Evolutionary conservation across 2,888 invertebrate genomes (phyloP).

Genomic region (Tridacna crocea): DNA sequence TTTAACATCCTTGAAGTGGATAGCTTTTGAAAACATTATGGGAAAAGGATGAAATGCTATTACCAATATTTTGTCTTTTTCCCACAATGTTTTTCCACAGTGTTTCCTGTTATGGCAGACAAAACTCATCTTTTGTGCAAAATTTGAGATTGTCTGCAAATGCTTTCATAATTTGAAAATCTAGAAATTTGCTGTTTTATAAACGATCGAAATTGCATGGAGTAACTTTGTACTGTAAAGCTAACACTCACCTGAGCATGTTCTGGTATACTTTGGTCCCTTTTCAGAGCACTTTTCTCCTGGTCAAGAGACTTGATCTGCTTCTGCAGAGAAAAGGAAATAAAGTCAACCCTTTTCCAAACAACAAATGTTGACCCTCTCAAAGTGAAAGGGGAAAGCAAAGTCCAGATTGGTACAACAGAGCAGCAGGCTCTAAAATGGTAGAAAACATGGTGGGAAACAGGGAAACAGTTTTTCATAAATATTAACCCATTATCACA

Average conservation of each 20-base stretch:
- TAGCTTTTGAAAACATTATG: background rate
- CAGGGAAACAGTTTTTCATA: too few species aligned
- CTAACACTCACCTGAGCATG: constrained; percentile 61
- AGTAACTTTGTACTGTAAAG: background rate
- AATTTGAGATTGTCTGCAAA: background rate
- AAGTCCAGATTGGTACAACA: too few species aligned
- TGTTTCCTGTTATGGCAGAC: background rate
- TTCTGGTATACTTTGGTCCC: constrained; percentile 49
- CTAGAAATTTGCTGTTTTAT: background rate
- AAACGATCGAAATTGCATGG: background rate
- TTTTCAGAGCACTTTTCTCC: constrained; percentile 53
- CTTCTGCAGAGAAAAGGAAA: constrained; percentile 1
- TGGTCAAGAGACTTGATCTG: constrained; percentile 38
- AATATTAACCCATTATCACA: too few species aligned
- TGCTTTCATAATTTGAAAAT: background rate
- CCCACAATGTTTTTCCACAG: too few species aligned
- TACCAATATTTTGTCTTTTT: background rate
- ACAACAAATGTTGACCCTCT: too few species aligned
- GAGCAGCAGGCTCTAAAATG: too few species aligned
- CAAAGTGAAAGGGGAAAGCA: too few species aligned
- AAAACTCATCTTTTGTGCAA: background rate
- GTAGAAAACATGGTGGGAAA: too few species aligned
- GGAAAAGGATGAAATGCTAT: background rate
- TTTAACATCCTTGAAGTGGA: too few species aligned
- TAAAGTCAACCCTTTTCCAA: too few species aligned